Percentiles rank a stretch among this genome's conserved stretches.
Evolutionary conservation across 2,113 vertebrate species (phyloP).

Genomic region (Paracanthobrama guichenoti): DNA sequence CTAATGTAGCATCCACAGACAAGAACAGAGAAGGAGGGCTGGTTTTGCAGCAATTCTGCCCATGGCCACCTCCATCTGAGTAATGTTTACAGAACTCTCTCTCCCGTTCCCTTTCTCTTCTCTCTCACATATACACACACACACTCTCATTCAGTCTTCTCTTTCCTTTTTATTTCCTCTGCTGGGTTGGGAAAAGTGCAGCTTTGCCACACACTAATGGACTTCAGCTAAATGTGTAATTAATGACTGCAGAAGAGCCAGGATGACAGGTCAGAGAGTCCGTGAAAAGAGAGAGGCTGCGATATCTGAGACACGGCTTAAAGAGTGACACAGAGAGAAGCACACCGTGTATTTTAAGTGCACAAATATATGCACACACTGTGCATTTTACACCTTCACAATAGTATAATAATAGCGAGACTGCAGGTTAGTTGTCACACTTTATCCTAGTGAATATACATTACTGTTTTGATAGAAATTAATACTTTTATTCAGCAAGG

Average conservation of each 20-base stretch:
- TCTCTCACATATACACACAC: background rate
- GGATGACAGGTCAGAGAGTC: constrained; percentile 46
- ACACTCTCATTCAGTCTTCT: constrained; percentile 5
- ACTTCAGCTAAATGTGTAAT: constrained; percentile 55
- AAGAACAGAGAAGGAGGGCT: background rate
- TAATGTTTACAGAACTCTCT: constrained; percentile 30
- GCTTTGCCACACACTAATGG: constrained; percentile 50
- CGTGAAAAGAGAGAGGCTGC: constrained; percentile 4
- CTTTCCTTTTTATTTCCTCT: constrained; percentile 34
- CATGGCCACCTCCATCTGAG: background rate
- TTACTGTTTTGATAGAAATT: background rate
- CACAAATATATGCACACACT: constrained; percentile 6
- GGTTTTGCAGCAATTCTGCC: constrained; percentile 26
- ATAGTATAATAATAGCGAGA: background rate
- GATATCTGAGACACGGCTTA: constrained; percentile 38
- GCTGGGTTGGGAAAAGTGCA: constrained; percentile 50
- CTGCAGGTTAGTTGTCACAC: background rate
- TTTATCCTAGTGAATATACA: background rate
- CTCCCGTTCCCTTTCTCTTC: background rate
- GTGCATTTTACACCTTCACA: background rate
- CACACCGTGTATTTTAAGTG: background rate
- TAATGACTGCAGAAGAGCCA: constrained; percentile 51
- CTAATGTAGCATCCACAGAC: constrained; percentile 47
- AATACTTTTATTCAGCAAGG: background rate
- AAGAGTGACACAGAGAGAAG: constrained; percentile 1